A percentile compares a stretch with the other conserved stretches of the same genome.
phyloP scores from a whole-genome alignment of 2,797 vertebrate species.

The Sebastes oblongus region DNA sequence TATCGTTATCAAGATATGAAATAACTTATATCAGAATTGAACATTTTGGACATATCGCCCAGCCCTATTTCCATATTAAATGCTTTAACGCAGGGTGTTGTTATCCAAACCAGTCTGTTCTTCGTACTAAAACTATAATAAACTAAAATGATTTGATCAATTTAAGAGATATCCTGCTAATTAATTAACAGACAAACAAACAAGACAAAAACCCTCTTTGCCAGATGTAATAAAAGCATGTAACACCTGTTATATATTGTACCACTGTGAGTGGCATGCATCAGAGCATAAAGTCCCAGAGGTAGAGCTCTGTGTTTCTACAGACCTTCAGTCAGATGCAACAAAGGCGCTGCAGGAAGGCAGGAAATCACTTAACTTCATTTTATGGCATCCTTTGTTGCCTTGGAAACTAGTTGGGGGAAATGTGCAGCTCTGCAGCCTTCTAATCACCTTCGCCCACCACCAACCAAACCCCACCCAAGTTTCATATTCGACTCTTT shows the following conservation, averaged over 20 bases:
- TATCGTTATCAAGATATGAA: too few species aligned
- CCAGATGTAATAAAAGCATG: neutral
- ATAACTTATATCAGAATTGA: too few species aligned
- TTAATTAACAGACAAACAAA: neutral
- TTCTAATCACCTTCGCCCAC: slow-evolving; percentile 35
- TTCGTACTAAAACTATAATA: neutral
- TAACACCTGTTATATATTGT: too few species aligned
- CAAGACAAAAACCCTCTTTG: neutral
- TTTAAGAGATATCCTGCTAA: neutral
- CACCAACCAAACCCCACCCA: neutral
- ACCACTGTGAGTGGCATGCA: slow-evolving; percentile 1
- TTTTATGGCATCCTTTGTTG: slow-evolving; percentile 79
- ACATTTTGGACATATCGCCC: too few species aligned
- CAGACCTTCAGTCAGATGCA: slow-evolving; percentile 23
- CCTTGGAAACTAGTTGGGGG: slow-evolving; percentile 74
- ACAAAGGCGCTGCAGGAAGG: slow-evolving; percentile 47
- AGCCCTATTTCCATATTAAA: too few species aligned
- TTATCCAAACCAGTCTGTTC: neutral
- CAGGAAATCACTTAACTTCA: slow-evolving; percentile 55
- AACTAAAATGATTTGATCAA: neutral
- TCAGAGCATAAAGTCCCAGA: neutral
- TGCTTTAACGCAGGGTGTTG: neutral
- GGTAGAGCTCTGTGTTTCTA: neutral
- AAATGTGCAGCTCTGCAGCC: slow-evolving; percentile 34
- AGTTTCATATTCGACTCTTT: neutral